phyloP scores from a whole-genome alignment of 2,113 vertebrate genomes.

The Progne subis region DNA sequence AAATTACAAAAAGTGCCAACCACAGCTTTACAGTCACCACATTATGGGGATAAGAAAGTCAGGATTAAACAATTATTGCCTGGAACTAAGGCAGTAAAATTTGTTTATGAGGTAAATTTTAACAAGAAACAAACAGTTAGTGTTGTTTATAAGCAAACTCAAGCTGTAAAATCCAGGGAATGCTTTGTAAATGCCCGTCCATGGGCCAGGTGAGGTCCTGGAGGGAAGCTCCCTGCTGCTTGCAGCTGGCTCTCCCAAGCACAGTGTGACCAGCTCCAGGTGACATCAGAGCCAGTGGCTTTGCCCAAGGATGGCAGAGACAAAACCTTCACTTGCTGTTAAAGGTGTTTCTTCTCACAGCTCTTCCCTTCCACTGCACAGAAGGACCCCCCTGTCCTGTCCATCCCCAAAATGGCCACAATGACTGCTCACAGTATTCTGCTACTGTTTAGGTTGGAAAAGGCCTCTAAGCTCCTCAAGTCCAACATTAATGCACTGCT shows the following conservation, averaged over 20 bases:
- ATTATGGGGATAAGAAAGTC: conserved; percentile 7
- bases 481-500: not conserved
- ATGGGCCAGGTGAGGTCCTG: not conserved
- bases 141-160: conserved; percentile 72
- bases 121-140: conserved; percentile 73
- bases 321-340: not conserved
- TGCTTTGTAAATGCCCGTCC: conserved; percentile 45
- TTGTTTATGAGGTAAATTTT: conserved; percentile 75
- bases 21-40: conserved; percentile 30
- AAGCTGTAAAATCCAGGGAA: conserved; percentile 43
- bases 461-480: not conserved
- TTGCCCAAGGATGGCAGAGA: not conserved
- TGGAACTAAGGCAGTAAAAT: conserved; percentile 59
- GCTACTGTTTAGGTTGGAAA: not conserved
- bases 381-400: fast-evolving
- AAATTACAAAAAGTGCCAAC: conserved; percentile 15
- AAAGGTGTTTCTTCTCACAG: not conserved
- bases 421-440: fast-evolving
- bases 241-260: not conserved
- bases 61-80: conserved; percentile 66
- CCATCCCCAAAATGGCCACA: fast-evolving
- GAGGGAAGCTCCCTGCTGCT: conserved; percentile 14
- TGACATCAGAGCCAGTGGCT: not conserved
- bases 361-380: fast-evolving
- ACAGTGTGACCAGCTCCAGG: not conserved